Base-by-base conservation (phyloP, 2,797 vertebrate genomes). In the Geotria australis region DNA sequence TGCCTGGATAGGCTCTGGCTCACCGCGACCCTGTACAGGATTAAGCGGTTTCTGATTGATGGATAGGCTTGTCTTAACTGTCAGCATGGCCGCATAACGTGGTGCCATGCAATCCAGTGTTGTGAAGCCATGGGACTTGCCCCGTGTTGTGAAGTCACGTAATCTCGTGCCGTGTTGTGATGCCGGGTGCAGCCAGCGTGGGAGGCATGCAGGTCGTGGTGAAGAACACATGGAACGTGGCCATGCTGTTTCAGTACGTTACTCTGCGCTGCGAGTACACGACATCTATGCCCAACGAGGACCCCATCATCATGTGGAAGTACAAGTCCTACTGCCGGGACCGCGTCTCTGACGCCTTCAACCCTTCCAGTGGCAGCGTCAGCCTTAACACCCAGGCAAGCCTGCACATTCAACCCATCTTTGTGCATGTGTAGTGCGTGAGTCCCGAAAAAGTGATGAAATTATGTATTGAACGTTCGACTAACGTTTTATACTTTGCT, bases 321-420 rank as follows among this genome's bases (percentile, higher is more conserved):
- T 89, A 83, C 66, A 85, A 79, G 61, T 88, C 84, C 0, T 88
- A 73, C 64, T 89, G 84, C 64, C 68, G 71, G 47, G 75, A 83
- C 63, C 81, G 82, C 1, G 63, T 89, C 6, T 67, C 78, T 9
- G 78, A 79, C 2, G 79, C 83, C 1, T 65, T 88, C 48, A 83
- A 74, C 63, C 75, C 82, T 5, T 72, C 68, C 70, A 77, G 79
- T 2, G 70, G 71, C 0, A 70, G 75, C 1, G 78, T 66, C 62
- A 63, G 73, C 61, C 24, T 83, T 15, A 66, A 74, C 24, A 61
- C 56, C 7, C 51, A 55, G 51, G 24, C 24, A 8, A 55, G 24
- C 51, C 55, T 24, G 9, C 51, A 9, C n/a, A 24, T 55, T 2
- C 24, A 10, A 9, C n/a, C 9, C 8, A 55, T 9, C 51, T 55